Base-by-base conservation (phyloP, 2,113 vertebrate species). In the Galbula dea region DNA sequence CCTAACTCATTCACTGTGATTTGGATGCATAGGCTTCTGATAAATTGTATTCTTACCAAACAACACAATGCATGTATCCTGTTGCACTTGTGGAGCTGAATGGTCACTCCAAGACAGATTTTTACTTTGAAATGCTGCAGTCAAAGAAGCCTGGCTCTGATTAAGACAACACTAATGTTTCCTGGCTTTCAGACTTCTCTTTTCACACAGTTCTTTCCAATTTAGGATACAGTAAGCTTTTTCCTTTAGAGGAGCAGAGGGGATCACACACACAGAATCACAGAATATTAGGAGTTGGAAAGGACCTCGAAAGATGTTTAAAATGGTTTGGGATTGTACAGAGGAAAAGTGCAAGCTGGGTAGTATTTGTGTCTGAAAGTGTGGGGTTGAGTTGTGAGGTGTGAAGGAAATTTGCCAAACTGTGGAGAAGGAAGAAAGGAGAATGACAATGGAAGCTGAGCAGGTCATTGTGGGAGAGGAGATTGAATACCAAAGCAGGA, bases 21-120 rank as follows among this genome's bases (percentile, higher is more conserved):
- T 43, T 72, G 41, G 51, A 73, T 45, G 34, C 26, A 54, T 41
- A 45, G 43, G 59, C 84, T 76, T 63, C n/a, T 49, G 29, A 10
- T 39, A 27, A 54, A 41, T 7, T 74, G 20, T 18, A 4, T 46
- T 66, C 15, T 37, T 34, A 6, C 2, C 29, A 26, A 83, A 46
- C 29, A n/a, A 16, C 6, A 2, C n/a, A 14, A 1, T 12, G 29
- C 0, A 0, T 18, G 20, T 15, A n/a, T n/a, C 32, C 22, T n/a
- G 26, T 39, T 32, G 11, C 7, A 3, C 16, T 37, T 13, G 20
- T 46, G 30, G 37, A 75, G 30, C 48, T 83, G 37, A 76, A 36
- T 29, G 29, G 48, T 59, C 29, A 26, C 15, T 49, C 39, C 26
- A 59, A 66, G 46, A 0, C 10, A 63, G 18, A 78, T n/a, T 36